Conservation (phyloP, 2,797 vertebrate species). For the Falco berigora region DNA sequence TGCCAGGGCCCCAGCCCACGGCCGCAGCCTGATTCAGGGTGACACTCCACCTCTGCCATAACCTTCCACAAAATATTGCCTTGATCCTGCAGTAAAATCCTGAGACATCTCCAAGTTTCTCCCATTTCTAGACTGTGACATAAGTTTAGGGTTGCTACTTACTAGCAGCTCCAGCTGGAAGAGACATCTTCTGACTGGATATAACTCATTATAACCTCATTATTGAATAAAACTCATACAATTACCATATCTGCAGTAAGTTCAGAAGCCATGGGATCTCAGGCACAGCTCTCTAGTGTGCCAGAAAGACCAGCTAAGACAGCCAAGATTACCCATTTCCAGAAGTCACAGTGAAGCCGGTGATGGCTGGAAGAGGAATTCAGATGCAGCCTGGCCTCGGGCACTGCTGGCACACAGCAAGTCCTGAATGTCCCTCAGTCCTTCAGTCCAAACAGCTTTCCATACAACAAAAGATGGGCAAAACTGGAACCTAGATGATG, state of each 20-base stretch:
- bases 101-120: background rate
- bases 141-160: background rate
- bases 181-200: background rate
- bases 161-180: background rate
- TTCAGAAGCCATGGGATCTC: background rate
- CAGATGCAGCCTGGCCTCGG: background rate
- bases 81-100: background rate
- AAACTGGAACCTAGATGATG: background rate
- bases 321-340: background rate
- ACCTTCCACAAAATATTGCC: background rate
- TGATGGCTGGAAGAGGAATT: background rate
- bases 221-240: background rate
- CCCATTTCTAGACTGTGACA: background rate
- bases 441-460: background rate
- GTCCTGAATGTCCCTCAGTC: background rate
- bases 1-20: background rate
- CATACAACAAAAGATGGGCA: background rate
- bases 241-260: background rate
- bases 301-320: background rate
- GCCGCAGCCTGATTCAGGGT: background rate
- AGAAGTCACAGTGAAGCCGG: background rate
- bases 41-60: background rate
- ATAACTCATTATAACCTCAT: background rate
- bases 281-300: background rate
- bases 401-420: fast-evolving